Evolutionary conservation across 2,888 invertebrate genomes (phyloP).

Genomic region (Harmothoe impar): DNA sequence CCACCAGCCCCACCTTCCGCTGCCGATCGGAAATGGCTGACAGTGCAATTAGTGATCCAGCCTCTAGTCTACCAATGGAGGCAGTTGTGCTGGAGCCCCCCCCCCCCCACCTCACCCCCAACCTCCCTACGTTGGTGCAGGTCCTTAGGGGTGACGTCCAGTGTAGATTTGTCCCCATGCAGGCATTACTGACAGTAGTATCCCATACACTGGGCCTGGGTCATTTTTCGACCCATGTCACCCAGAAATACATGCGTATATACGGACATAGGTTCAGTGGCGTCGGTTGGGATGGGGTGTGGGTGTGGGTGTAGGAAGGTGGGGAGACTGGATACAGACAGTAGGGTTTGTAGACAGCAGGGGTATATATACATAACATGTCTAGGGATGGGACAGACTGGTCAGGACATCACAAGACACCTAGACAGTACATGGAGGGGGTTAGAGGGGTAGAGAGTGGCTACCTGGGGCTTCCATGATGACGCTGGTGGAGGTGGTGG

Average conservation of each 20-base stretch:
- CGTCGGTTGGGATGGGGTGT: neutral
- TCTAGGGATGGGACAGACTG: too few species aligned
- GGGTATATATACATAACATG: neutral
- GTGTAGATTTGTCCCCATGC: too few species aligned
- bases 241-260: neutral
- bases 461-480: slow-evolving; percentile 11
- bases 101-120: too few species aligned
- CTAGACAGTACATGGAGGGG: neutral
- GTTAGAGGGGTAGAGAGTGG: neutral
- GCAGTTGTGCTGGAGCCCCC: neutral
- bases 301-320: neutral
- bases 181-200: too few species aligned
- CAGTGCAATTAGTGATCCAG: slow-evolving; percentile 6
- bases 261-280: neutral
- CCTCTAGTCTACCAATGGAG: neutral
- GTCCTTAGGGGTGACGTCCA: too few species aligned
- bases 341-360: neutral
- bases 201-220: too few species aligned
- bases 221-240: too few species aligned
- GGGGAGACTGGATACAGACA: neutral
- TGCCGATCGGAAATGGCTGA: neutral
- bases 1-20: neutral
- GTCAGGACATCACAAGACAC: neutral
- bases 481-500: neutral
- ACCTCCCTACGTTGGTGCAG: too few species aligned